These are phyloP conservation scores for Aphis craccivora DNA, from an alignment of 1,140 invertebrate species.

Conservation along the genomic window DNA sequence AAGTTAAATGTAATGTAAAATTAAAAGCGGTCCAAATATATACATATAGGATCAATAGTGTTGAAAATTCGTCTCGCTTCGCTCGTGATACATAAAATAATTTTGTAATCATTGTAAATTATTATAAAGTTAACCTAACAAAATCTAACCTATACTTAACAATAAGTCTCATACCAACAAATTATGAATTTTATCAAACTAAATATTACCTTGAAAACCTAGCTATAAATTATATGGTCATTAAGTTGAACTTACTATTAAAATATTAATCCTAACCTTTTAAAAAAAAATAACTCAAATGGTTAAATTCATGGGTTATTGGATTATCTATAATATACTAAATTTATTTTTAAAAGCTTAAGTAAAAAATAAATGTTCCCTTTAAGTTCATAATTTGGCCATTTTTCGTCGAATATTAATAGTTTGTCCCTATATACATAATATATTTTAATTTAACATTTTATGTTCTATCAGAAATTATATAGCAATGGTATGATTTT, in stretches of 20 bases:
- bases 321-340: not conserved
- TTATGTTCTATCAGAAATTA: not conserved
- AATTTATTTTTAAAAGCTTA: not conserved
- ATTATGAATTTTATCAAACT: not conserved
- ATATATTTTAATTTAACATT: not conserved
- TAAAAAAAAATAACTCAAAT: not conserved
- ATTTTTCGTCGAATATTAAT: not conserved
- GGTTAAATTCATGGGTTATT: not conserved
- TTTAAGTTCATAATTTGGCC: not conserved
- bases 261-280: not conserved
- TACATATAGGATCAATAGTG: not conserved
- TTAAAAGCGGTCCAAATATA: not conserved
- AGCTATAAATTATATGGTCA: not conserved
- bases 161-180: not conserved
- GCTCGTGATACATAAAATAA: not conserved
- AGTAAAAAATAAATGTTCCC: not conserved
- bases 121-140: not conserved
- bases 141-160: not conserved
- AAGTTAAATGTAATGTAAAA: conserved; percentile 13
- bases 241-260: not conserved
- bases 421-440: not conserved
- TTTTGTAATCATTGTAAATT: conserved; percentile 8
- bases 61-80: not conserved
- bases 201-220: not conserved
- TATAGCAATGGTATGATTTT: not conserved